Base-by-base conservation (phyloP, 2,113 vertebrate genomes). In the Vanacampus margaritifer region DNA sequence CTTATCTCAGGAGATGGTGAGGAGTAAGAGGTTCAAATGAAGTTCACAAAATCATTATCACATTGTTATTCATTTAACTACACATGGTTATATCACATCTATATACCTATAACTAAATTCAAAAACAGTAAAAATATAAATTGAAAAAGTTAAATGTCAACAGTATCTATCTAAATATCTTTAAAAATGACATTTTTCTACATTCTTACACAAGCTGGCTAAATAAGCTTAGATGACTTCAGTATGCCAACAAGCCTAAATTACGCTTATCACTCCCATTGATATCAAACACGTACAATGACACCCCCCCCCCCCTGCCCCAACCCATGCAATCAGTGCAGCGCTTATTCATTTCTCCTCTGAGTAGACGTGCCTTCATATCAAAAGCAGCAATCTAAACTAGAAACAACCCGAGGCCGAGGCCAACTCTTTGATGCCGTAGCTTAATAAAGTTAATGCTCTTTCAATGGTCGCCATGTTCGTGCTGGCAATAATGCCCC, bases 391-490 rank as follows among this genome's bases (percentile, higher is more conserved):
- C 3, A 43, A 23, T 75, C 10, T 59, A 75, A 65, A 79, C 5
- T 56, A 61, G 26, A 26, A 73, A 65, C 68, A 48, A 66, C 32
- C 62, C 19, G 36, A 51, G 61, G 59, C 3, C 41, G 54, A 69
- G 46, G 63, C 43, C 46, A 41, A 66, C 2, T 62, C 39, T 78
- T 71, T 79, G 68, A 78, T 64, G 68, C 24, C 64, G 51, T 56
- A 54, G 59, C 70, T 72, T 1, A 9, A 79, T 80, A 48, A 54
- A 35, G 61, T 23, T 66, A 74, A 74, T 51, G 43, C n/a, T 67
- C 72, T 48, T 57, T 68, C 65, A 73, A 66, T 63, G 65, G 67
- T 24, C 51, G 32, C 59, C 19, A 26, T 69, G 37, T 58, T 67
- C 67, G 41, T 74, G 21, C n/a, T 41, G 36, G 19, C 21, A 17